phyloP scores from a whole-genome alignment of 2,797 vertebrate genomes.

The Thamnophis elegans region DNA sequence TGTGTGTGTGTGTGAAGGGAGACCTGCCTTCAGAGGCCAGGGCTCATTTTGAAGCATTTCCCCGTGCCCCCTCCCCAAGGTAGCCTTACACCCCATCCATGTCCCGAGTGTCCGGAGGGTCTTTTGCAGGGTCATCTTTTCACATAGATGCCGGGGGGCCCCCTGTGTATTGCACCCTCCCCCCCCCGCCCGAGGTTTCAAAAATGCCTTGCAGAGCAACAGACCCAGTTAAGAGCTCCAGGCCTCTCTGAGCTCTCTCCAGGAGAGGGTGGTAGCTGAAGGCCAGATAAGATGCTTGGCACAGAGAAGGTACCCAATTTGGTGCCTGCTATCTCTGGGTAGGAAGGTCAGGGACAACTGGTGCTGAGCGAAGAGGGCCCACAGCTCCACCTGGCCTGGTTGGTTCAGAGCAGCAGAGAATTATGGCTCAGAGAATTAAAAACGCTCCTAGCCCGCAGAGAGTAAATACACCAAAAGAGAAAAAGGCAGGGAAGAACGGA shows the following conservation, averaged over 20 bases:
- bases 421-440: background rate
- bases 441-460: background rate
- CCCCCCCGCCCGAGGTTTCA: background rate
- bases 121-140: background rate
- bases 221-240: background rate
- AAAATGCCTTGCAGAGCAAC: background rate
- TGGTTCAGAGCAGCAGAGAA: background rate
- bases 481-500: background rate
- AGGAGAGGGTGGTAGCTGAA: background rate
- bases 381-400: background rate
- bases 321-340: background rate
- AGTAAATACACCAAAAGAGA: background rate
- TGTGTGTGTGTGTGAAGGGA: background rate
- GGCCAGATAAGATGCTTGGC: background rate
- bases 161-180: background rate
- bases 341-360: background rate
- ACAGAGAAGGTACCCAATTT: background rate
- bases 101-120: background rate
- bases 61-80: background rate
- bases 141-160: background rate
- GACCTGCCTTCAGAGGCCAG: background rate
- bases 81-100: background rate
- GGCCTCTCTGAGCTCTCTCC: background rate
- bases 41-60: background rate
- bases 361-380: background rate